These are phyloP conservation scores for Oreotrochilus melanogaster DNA, from an alignment of 2,113 vertebrate species.

Conservation along the genomic window DNA sequence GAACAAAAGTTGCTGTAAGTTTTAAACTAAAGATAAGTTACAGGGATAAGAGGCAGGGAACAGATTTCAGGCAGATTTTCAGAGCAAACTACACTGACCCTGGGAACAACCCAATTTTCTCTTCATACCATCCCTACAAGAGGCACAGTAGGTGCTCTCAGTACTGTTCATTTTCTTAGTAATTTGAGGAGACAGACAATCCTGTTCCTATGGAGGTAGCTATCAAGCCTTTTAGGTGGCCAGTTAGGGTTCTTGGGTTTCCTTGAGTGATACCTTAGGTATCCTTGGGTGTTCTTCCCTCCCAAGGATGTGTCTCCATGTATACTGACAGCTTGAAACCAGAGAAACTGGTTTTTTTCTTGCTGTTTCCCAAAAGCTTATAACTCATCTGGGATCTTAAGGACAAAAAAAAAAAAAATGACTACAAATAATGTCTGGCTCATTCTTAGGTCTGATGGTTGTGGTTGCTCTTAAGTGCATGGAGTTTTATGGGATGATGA, in stretches of 20 bases:
- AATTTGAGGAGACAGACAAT: background rate
- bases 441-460: background rate
- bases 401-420: background rate
- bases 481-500: background rate
- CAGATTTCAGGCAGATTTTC: background rate
- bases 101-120: background rate
- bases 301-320: background rate
- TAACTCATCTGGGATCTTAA: background rate
- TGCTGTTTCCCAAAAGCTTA: background rate
- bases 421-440: background rate
- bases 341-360: background rate
- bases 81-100: background rate
- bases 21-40: background rate
- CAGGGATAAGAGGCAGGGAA: background rate
- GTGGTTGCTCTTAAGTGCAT: background rate
- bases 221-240: background rate
- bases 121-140: background rate
- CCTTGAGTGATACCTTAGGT: too few relatives aligned
- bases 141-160: background rate
- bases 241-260: rapidly evolving
- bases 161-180: background rate
- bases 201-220: rapidly evolving
- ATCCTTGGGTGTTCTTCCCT: background rate
- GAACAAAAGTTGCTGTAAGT: background rate
- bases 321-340: background rate